A percentile compares a stretch with the other conserved stretches of the same genome.
Evolutionary conservation across 2,797 vertebrate species (phyloP).

Genomic region (Enteromius fasciolatus): DNA sequence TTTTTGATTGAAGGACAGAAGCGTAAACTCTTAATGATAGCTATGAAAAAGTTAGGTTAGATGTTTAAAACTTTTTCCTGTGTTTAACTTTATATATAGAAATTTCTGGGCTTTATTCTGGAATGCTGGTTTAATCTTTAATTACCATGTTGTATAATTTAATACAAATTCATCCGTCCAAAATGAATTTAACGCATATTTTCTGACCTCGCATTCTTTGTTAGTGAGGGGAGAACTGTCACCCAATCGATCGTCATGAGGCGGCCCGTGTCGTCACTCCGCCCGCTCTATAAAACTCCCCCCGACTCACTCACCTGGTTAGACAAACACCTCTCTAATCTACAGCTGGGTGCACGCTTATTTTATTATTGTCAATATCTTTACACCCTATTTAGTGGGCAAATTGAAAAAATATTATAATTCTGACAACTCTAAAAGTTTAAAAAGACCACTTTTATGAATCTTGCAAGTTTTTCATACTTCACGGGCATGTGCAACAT

Average conservation of each 20-base stretch:
- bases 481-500: constrained; percentile 90
- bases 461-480: constrained; percentile 86
- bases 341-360: constrained; percentile 20
- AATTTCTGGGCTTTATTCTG: neutral
- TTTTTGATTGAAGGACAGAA: neutral
- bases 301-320: constrained; percentile 78
- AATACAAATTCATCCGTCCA: neutral
- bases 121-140: neutral
- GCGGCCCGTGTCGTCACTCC: constrained; percentile 73
- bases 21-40: neutral
- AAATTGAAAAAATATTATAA: neutral
- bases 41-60: neutral
- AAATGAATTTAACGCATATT: neutral
- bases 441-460: constrained; percentile 83
- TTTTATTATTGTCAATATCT: neutral
- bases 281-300: constrained; percentile 77
- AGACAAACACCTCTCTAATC: constrained; percentile 62
- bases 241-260: constrained; percentile 66
- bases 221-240: constrained; percentile 13
- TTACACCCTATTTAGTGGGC: neutral
- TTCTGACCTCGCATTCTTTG: constrained; percentile 18
- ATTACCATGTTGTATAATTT: neutral
- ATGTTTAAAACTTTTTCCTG: neutral
- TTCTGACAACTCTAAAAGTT: neutral
- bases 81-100: neutral